Percentiles rank a stretch among this genome's conserved stretches.
These are phyloP conservation scores for Marisa cornuarietis DNA, from an alignment of 1,140 invertebrate species.

Conservation along the genomic window DNA sequence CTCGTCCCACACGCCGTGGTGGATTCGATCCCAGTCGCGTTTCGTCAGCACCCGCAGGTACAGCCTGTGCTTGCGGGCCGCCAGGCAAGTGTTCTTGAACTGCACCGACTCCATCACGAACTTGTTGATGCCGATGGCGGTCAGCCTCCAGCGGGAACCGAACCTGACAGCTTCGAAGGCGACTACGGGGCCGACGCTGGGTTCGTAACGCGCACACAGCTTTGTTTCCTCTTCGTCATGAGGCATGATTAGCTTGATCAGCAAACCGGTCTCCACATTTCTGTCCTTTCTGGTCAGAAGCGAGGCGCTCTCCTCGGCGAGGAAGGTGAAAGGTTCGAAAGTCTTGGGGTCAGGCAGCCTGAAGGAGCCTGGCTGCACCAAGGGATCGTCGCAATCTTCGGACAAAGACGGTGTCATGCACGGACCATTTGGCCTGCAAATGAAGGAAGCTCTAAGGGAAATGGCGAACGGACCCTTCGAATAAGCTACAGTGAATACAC, in stretches of 20 bases:
- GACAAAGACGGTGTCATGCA: background rate
- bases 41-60: background rate
- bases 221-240: background rate
- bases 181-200: background rate
- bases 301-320: conserved; percentile 1
- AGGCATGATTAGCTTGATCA: background rate
- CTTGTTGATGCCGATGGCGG: background rate
- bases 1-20: conserved; percentile 3
- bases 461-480: too few relatives aligned
- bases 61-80: background rate
- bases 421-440: background rate
- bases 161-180: background rate
- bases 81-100: background rate
- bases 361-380: background rate
- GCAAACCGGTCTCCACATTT: background rate
- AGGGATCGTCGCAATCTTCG: background rate
- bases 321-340: conserved; percentile 6
- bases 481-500: too few relatives aligned
- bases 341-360: background rate
- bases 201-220: background rate
- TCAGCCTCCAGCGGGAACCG: conserved; percentile 11
- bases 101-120: conserved; percentile 9
- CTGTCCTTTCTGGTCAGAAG: background rate
- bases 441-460: too few relatives aligned
- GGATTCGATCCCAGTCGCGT: background rate